Evolutionary conservation across 2,888 invertebrate genomes (phyloP).

Genomic region (Tortricodes alternella): DNA sequence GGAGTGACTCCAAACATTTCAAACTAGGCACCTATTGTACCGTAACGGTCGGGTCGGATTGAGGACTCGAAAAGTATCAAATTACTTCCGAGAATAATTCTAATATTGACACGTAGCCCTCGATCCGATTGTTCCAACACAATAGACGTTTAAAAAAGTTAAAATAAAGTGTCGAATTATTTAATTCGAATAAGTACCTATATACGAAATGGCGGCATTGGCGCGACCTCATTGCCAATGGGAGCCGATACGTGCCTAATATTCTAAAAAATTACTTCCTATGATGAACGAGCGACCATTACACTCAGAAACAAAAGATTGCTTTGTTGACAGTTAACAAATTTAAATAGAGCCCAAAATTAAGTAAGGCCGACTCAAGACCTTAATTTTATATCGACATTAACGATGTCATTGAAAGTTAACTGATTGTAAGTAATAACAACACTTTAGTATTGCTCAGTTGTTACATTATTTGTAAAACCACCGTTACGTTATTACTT

Average conservation of each 20-base stretch:
- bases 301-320: constrained; percentile 53
- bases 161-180: constrained; percentile 47
- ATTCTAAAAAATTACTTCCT: constrained; percentile 75
- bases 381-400: background rate
- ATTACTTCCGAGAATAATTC: constrained; percentile 65
- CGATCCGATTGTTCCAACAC: constrained; percentile 53
- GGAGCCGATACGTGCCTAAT: constrained; percentile 70
- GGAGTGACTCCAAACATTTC: constrained; percentile 31
- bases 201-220: constrained; percentile 62
- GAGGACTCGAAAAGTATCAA: constrained; percentile 55
- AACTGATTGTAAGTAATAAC: background rate
- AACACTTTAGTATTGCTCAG: constrained; percentile 8
- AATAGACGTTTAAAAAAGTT: constrained; percentile 50
- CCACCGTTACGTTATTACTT: constrained; percentile 32
- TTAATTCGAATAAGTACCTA: constrained; percentile 40
- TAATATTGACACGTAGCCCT: constrained; percentile 59
- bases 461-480: constrained; percentile 31
- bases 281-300: constrained; percentile 51
- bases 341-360: constrained; percentile 34
- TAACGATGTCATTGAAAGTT: constrained; percentile 7
- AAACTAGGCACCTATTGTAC: constrained; percentile 25
- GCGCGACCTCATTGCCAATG: constrained; percentile 60
- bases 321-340: constrained; percentile 36
- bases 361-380: constrained; percentile 13
- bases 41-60: constrained; percentile 36